These are phyloP conservation scores for Pterocles gutturalis DNA, from an alignment of 2,113 vertebrate species.

Conservation along the genomic window DNA sequence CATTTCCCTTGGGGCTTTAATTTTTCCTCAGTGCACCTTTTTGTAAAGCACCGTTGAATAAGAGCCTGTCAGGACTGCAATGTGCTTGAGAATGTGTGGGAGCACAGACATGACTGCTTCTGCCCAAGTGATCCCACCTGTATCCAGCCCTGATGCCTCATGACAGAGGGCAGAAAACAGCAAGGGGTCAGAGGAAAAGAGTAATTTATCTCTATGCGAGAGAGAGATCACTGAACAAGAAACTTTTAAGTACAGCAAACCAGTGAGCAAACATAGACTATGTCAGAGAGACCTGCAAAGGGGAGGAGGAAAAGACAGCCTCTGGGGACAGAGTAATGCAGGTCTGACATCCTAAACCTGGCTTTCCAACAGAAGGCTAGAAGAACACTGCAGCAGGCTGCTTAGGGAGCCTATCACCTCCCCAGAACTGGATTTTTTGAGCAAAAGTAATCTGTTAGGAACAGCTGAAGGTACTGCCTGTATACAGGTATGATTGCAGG, in stretches of 20 bases:
- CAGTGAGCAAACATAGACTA: background rate
- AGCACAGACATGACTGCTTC: background rate
- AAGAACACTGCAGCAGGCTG: background rate
- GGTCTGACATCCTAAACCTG: background rate
- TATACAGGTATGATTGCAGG: background rate
- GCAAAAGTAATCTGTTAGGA: background rate
- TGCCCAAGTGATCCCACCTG: background rate
- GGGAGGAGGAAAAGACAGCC: background rate
- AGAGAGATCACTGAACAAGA: background rate
- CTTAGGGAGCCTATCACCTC: background rate
- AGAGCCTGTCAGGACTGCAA: background rate
- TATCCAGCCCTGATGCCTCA: background rate
- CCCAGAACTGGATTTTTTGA: background rate
- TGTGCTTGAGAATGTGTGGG: background rate
- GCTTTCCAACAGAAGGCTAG: background rate
- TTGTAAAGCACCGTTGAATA: background rate
- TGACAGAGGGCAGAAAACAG: background rate
- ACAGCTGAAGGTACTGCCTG: background rate
- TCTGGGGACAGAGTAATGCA: background rate
- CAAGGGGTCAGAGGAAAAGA: background rate
- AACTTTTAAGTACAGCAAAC: background rate
- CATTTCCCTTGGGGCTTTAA: background rate
- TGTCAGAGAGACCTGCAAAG: background rate
- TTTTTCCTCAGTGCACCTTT: background rate
- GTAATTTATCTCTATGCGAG: background rate